A percentile compares a stretch with the other conserved stretches of the same genome.
These are phyloP conservation scores for Chalcosyrphus nemorum DNA, from an alignment of 2,888 invertebrate species.

Conservation along the genomic window DNA sequence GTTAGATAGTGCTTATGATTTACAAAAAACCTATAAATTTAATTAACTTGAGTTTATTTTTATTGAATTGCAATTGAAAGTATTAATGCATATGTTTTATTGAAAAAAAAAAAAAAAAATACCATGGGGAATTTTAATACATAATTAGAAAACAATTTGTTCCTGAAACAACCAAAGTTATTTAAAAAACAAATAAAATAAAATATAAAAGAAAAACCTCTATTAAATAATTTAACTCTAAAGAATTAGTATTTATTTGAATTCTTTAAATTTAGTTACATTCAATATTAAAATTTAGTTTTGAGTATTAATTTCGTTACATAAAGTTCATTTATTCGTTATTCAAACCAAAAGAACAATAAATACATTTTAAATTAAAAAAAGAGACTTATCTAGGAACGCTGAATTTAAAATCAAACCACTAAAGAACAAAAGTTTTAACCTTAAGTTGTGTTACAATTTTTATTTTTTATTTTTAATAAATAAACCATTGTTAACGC, in stretches of 20 bases:
- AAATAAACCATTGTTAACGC: conserved; percentile 67
- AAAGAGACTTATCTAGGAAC: not conserved
- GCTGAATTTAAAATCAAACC: not conserved
- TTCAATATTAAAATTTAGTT: conserved; percentile 52
- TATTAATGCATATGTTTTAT: conserved; percentile 60
- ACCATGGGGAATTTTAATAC: conserved; percentile 67
- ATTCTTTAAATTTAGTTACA: conserved; percentile 61
- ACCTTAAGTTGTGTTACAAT: conserved; percentile 26
- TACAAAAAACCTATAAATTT: conserved; percentile 20
- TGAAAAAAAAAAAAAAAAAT: conserved; percentile 39
- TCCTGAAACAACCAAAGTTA: conserved; percentile 82
- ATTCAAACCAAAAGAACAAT: conserved; percentile 9
- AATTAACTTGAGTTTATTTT: conserved; percentile 64
- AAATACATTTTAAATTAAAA: conserved; percentile 1
- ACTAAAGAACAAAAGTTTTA: conserved; percentile 2
- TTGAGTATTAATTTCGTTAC: conserved; percentile 36
- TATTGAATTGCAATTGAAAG: conserved; percentile 72
- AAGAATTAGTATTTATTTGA: conserved; percentile 51
- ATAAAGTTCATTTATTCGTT: conserved; percentile 21
- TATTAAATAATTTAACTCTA: conserved; percentile 17
- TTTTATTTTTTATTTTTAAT: conserved; percentile 37
- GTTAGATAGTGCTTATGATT: conserved; percentile 28
- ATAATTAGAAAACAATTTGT: conserved; percentile 74
- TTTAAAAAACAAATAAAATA: conserved; percentile 69
- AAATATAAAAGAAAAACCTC: conserved; percentile 55